A percentile compares a stretch with the other conserved stretches of the same genome.
phyloP scores from a whole-genome alignment of 2,888 invertebrate species.

The Altica lythri region DNA sequence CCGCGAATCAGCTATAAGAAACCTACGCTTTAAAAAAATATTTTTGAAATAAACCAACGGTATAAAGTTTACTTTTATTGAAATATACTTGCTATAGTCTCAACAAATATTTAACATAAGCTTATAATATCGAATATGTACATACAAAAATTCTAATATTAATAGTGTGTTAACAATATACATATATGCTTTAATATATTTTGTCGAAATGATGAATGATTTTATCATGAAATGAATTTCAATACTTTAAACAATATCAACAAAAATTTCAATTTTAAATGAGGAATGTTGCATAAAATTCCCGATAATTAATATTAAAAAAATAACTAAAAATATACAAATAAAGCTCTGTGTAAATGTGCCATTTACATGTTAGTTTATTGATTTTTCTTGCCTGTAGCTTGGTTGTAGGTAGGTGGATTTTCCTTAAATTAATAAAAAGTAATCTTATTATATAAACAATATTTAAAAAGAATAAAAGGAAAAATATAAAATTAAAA shows the following conservation, averaged over 20 bases:
- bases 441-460: conserved; percentile 7
- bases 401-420: conserved; percentile 81
- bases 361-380: conserved; percentile 52
- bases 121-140: conserved; percentile 10
- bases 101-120: conserved; percentile 4
- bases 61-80: too few species aligned
- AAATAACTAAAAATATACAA: not conserved
- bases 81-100: too few species aligned
- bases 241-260: not conserved
- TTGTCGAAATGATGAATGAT: not conserved
- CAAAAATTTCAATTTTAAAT: not conserved
- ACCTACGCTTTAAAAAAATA: too few species aligned
- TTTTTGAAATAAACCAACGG: too few species aligned
- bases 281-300: not conserved
- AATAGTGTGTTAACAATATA: not conserved
- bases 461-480: not conserved
- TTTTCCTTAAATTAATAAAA: conserved; percentile 69
- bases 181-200: not conserved
- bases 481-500: not conserved
- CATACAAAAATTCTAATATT: conserved; percentile 8
- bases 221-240: not conserved
- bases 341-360: conserved; percentile 2
- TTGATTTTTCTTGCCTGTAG: conserved; percentile 75
- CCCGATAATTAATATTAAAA: not conserved
- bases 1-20: too few species aligned